phyloP scores from a whole-genome alignment of 2,113 vertebrate species.

The Hystrix cristata region DNA sequence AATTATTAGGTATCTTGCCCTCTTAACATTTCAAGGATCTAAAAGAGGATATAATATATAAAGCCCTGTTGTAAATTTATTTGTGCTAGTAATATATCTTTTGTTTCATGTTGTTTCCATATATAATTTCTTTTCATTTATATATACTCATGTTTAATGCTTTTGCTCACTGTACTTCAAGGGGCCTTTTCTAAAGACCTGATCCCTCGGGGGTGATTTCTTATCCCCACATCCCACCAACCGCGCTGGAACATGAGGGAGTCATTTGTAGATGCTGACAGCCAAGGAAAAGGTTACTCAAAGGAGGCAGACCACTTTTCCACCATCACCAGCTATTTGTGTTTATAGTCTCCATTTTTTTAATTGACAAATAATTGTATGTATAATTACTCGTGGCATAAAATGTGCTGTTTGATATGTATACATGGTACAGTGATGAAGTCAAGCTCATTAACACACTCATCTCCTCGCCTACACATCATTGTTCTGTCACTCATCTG shows the following conservation, averaged over 20 bases:
- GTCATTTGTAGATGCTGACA: neutral
- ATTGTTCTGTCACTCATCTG: neutral
- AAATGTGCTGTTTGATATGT: no score
- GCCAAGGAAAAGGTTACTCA: neutral
- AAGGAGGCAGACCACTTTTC: neutral
- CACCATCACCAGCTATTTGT: neutral
- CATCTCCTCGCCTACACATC: neutral
- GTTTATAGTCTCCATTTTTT: neutral
- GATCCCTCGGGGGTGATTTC: neutral
- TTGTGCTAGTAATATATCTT: constrained; percentile 66
- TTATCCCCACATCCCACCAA: neutral
- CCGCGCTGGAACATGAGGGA: neutral
- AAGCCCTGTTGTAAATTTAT: constrained; percentile 54
- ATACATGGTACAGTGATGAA: neutral
- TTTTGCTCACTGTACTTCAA: constrained; percentile 60
- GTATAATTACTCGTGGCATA: no score
- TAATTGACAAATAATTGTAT: neutral
- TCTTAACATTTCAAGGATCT: constrained; percentile 75
- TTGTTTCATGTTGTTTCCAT: constrained; percentile 72
- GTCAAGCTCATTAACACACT: neutral
- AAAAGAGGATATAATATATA: constrained; percentile 68
- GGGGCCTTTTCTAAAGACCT: constrained; percentile 47
- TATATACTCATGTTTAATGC: constrained; percentile 45
- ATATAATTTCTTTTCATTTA: constrained; percentile 73
- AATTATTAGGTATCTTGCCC: constrained; percentile 71